phyloP scores from a whole-genome alignment of 2,113 vertebrate genomes.

The Gnathonemus longibarbis region DNA sequence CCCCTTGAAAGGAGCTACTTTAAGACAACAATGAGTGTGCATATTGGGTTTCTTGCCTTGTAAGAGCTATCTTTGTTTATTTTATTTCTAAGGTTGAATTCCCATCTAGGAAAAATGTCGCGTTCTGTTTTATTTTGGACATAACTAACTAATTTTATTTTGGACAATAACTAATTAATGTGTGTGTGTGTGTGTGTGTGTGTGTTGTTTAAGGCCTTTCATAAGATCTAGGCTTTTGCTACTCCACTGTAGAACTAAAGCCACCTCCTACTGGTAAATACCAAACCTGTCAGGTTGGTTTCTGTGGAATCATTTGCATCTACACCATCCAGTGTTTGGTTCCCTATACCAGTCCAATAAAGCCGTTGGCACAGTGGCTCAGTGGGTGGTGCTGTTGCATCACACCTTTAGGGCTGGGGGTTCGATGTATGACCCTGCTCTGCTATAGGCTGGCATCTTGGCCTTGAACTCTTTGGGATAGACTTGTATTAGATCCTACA shows the following conservation, averaged over 20 bases:
- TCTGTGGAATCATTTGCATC: background rate
- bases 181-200: background rate
- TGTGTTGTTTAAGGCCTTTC: background rate
- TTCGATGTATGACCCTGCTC: background rate
- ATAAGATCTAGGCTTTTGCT: background rate
- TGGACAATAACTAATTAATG: background rate
- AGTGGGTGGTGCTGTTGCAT: background rate
- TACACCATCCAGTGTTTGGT: background rate
- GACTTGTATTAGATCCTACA: background rate
- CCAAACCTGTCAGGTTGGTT: background rate
- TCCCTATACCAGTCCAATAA: background rate
- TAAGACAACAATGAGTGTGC: background rate
- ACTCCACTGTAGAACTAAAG: background rate
- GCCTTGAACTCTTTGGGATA: background rate
- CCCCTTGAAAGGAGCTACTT: background rate
- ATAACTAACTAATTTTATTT: background rate
- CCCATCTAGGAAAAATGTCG: background rate
- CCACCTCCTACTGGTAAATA: background rate
- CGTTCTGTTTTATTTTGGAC: background rate
- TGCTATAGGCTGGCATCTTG: background rate
- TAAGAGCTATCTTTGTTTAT: constrained; percentile 12
- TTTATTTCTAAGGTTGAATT: background rate
- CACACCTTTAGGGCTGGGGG: background rate
- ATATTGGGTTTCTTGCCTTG: background rate
- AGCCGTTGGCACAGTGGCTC: background rate